Evolutionary conservation across 1,140 invertebrate species (phyloP).

Genomic region (Dreissena rostriformis): DNA sequence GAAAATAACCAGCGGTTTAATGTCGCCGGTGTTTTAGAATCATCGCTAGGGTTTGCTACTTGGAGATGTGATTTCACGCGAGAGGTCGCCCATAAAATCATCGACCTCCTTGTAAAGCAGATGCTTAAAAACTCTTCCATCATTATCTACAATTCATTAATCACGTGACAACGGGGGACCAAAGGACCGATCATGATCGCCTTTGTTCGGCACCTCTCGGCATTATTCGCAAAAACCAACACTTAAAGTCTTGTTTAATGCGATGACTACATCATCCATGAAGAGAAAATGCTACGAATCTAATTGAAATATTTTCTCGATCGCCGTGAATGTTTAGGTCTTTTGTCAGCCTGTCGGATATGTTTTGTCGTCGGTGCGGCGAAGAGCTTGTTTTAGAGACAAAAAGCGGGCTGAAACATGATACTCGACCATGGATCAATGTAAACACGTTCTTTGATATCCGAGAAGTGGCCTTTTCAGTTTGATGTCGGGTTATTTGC

Average conservation of each 20-base stretch:
- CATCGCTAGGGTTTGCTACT: no score
- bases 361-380: background rate
- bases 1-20: no score
- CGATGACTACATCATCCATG: conserved; percentile 21
- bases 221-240: conserved; percentile 39
- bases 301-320: background rate
- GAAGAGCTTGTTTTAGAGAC: background rate
- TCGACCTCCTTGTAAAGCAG: background rate
- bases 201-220: conserved; percentile 39
- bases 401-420: background rate
- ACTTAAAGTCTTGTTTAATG: conserved; percentile 44
- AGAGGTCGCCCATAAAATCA: no score
- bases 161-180: conserved; percentile 45
- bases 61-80: no score
- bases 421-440: background rate
- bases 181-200: conserved; percentile 40
- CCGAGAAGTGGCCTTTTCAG: background rate
- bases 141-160: conserved; percentile 53
- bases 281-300: conserved; percentile 7
- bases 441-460: background rate
- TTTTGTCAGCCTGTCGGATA: background rate
- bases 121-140: conserved; percentile 46
- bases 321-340: background rate
- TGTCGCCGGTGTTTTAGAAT: no score
- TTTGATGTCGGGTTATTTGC: background rate